Evolutionary conservation across 2,888 invertebrate genomes (phyloP).

Genomic region (Drosophila nr. medialis): DNA sequence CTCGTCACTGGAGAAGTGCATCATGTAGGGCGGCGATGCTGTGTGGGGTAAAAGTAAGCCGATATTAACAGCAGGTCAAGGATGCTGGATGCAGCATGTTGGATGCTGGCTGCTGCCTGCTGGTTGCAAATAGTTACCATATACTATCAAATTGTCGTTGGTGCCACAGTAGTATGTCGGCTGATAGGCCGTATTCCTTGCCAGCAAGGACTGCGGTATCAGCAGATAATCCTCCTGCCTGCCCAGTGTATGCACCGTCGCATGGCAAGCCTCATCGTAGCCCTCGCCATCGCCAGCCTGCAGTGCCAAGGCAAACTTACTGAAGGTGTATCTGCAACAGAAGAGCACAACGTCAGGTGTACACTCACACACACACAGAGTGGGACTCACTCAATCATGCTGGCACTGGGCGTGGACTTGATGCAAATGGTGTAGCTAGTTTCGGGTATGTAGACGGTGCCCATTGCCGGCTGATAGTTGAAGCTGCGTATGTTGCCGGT

Average conservation of each 20-base stretch:
- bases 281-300: slow-evolving; percentile 57
- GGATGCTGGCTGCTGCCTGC: slow-evolving; percentile 9
- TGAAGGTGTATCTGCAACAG: slow-evolving; percentile 76
- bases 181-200: slow-evolving; percentile 81
- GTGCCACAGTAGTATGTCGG: slow-evolving; percentile 83
- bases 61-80: slow-evolving; percentile 29
- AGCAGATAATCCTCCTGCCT: slow-evolving; percentile 86
- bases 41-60: slow-evolving; percentile 55
- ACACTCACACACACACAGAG: not conserved
- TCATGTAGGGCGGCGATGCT: slow-evolving; percentile 87
- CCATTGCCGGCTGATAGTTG: slow-evolving; percentile 86
- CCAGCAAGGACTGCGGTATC: slow-evolving; percentile 85
- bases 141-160: slow-evolving; percentile 64
- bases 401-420: slow-evolving; percentile 81
- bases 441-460: slow-evolving; percentile 86
- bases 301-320: slow-evolving; percentile 71
- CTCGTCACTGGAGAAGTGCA: slow-evolving; percentile 87
- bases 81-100: not conserved
- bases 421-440: slow-evolving; percentile 88
- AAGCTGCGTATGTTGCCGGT: slow-evolving; percentile 87
- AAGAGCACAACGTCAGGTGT: slow-evolving; percentile 85
- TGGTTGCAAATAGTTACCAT: slow-evolving; percentile 50
- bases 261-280: slow-evolving; percentile 86
- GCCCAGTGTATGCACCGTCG: slow-evolving; percentile 85
- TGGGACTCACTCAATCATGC: slow-evolving; percentile 77